phyloP scores from a whole-genome alignment of 1,140 invertebrate species.

The Littorina saxatilis region DNA sequence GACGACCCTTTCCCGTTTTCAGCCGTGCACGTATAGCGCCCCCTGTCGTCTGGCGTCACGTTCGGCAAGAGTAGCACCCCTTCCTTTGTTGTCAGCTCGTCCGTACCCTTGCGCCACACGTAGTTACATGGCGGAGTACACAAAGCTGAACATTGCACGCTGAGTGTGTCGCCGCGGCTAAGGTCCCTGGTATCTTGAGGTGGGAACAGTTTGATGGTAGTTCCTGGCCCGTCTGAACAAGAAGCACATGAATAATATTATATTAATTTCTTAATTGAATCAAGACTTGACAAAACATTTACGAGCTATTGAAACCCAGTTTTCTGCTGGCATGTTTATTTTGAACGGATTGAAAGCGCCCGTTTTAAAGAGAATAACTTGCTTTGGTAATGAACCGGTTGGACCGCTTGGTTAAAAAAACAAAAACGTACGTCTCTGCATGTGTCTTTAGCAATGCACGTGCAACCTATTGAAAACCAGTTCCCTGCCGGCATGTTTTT shows the following conservation, averaged over 20 bases:
- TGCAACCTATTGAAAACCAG: no score
- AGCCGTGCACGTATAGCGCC: conserved; percentile 32
- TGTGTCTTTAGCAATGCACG: no score
- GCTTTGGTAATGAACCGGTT: no score
- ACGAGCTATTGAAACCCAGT: neutral
- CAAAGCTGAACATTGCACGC: conserved; percentile 26
- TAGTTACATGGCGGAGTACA: conserved; percentile 26
- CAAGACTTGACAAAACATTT: no score
- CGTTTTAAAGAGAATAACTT: no score
- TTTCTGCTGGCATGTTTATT: no score
- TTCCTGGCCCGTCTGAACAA: conserved; percentile 8
- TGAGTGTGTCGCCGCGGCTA: conserved; percentile 33
- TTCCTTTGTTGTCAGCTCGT: conserved; percentile 4
- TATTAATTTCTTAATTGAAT: no score
- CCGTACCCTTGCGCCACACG: conserved; percentile 26
- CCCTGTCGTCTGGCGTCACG: conserved; percentile 27
- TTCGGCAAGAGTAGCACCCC: conserved; percentile 32
- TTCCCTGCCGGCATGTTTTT: no score
- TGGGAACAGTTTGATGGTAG: conserved; percentile 24
- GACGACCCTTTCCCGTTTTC: neutral
- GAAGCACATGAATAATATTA: no score
- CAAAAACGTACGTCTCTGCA: no score
- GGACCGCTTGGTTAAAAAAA: no score
- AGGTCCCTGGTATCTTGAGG: conserved; percentile 22
- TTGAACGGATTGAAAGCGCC: no score